These are phyloP conservation scores for Coptodon bakossiorum DNA, from an alignment of 2,113 vertebrate species.

Conservation along the genomic window DNA sequence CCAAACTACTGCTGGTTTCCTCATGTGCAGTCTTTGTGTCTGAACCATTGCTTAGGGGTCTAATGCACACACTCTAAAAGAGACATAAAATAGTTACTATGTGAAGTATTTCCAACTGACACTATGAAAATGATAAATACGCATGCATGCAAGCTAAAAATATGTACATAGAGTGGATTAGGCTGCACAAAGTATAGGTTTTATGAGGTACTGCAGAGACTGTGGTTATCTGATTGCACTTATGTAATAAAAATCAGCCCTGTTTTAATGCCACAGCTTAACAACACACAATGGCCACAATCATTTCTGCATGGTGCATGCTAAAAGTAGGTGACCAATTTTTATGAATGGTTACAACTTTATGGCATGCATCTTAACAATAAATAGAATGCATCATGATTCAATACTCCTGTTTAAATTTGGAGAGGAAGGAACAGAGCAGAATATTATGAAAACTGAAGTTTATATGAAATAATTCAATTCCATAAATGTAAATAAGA, in stretches of 20 bases:
- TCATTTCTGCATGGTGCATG: not conserved
- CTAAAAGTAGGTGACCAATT: not conserved
- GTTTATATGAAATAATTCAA: not conserved
- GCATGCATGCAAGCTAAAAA: not conserved
- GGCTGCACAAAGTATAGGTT: not conserved
- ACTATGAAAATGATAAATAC: not conserved
- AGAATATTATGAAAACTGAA: not conserved
- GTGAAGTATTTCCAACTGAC: not conserved
- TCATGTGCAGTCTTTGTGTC: conserved; percentile 10
- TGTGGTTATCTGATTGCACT: not conserved
- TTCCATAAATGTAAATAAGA: conserved; percentile 14
- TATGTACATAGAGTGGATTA: not conserved
- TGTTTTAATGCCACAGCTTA: not conserved
- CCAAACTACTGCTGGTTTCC: conserved; percentile 33
- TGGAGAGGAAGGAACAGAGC: not conserved
- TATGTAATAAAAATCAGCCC: not conserved
- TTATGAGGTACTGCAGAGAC: not conserved
- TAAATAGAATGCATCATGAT: not conserved
- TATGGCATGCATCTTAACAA: not conserved
- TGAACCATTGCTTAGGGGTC: conserved; percentile 29
- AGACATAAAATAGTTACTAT: conserved; percentile 45
- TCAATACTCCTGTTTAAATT: not conserved
- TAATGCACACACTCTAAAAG: conserved; percentile 54
- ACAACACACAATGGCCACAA: not conserved
- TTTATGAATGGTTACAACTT: not conserved